Percentiles rank a stretch among this genome's conserved stretches.
phyloP scores from a whole-genome alignment of 2,113 vertebrate genomes.

The Bubo bubo region DNA sequence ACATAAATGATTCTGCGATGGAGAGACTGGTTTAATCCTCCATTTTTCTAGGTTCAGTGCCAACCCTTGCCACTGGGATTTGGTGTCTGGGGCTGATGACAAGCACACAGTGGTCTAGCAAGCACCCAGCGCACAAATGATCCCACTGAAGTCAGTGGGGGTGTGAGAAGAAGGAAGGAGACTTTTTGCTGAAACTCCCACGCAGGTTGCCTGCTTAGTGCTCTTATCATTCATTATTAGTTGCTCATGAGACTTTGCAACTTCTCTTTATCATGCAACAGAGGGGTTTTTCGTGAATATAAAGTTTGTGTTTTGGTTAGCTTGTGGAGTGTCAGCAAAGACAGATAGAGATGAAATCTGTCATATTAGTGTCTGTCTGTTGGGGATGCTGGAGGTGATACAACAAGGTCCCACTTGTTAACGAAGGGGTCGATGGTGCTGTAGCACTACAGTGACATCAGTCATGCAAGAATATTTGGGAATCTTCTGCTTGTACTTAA shows the following conservation, averaged over 20 bases:
- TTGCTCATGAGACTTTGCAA: neutral
- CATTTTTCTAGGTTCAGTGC: neutral
- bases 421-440: accelerated
- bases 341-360: neutral
- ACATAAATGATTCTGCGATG: neutral
- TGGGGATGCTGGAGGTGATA: neutral
- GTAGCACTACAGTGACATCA: neutral
- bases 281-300: neutral
- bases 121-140: neutral
- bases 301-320: neutral
- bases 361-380: neutral
- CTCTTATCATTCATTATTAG: neutral
- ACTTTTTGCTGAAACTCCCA: neutral
- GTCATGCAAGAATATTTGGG: neutral
- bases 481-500: neutral
- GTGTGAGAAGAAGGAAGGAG: neutral
- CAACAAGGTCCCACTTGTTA: neutral
- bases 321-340: neutral
- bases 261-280: neutral
- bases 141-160: neutral
- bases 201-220: neutral
- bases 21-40: neutral
- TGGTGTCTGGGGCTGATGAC: neutral
- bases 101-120: neutral
- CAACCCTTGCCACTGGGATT: neutral